Conservation (phyloP, 2,113 vertebrate species). For the Equus przewalskii region DNA sequence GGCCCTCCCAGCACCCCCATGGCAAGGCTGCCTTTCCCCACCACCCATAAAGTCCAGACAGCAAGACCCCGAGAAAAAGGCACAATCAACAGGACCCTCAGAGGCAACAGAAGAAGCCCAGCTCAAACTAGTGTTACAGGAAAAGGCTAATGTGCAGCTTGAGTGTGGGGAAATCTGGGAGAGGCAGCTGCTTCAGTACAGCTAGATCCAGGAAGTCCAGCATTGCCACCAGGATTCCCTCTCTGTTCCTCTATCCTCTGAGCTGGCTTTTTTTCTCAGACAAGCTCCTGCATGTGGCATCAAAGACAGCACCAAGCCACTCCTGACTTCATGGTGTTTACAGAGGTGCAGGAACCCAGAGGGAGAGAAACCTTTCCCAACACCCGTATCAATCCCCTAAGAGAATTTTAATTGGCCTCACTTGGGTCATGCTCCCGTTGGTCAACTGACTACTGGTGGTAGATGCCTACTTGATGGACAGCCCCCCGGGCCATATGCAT, state of each 20-base stretch:
- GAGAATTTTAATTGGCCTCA: background rate
- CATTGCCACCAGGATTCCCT: background rate
- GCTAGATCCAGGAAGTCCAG: background rate
- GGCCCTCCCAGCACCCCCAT: fast-evolving
- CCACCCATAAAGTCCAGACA: background rate
- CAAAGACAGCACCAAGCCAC: background rate
- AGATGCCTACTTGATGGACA: background rate
- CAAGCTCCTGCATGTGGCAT: background rate
- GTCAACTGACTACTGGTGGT: background rate
- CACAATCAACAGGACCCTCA: background rate
- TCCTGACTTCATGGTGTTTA: background rate
- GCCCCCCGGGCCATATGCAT: background rate
- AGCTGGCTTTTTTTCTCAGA: background rate
- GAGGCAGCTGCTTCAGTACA: background rate
- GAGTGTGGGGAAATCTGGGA: background rate
- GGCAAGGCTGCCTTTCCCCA: background rate
- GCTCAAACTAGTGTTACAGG: background rate
- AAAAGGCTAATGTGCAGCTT: background rate
- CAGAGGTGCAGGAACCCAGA: background rate
- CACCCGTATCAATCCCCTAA: background rate
- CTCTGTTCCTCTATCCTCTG: background rate
- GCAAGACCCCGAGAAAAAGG: background rate
- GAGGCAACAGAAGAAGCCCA: background rate
- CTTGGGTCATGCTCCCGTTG: background rate
- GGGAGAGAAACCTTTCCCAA: background rate